These are phyloP conservation scores for Megaceryle torquata DNA, from an alignment of 2,113 vertebrate genomes.

Conservation along the genomic window DNA sequence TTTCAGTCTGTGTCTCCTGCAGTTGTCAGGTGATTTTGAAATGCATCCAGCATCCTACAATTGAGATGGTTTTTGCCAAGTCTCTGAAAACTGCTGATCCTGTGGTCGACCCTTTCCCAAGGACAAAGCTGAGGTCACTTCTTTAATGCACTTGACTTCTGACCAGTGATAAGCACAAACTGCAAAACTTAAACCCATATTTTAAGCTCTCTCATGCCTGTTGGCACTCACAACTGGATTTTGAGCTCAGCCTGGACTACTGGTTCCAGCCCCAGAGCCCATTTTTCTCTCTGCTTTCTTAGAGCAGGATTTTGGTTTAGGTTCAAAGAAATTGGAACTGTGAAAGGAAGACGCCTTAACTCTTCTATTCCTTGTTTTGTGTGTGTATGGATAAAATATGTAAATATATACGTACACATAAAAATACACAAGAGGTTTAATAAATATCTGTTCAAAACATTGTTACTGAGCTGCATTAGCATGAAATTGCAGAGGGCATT, in stretches of 20 bases:
- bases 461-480: neutral
- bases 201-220: neutral
- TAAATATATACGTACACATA: neutral
- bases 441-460: neutral
- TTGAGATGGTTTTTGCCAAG: neutral
- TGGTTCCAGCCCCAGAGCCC: neutral
- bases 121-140: neutral
- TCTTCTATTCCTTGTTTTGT: neutral
- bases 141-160: neutral
- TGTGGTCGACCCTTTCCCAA: neutral
- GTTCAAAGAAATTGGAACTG: neutral
- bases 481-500: neutral
- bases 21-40: neutral
- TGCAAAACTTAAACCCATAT: neutral
- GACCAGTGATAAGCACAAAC: neutral
- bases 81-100: neutral
- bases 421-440: neutral
- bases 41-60: neutral
- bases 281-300: neutral
- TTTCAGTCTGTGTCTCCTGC: neutral
- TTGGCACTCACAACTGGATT: neutral
- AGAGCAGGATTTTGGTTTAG: neutral
- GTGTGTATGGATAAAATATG: neutral
- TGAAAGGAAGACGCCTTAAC: neutral
- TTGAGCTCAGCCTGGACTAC: neutral